Conservation (phyloP, 2,888 invertebrate species). For the Phyto melanocephala region DNA sequence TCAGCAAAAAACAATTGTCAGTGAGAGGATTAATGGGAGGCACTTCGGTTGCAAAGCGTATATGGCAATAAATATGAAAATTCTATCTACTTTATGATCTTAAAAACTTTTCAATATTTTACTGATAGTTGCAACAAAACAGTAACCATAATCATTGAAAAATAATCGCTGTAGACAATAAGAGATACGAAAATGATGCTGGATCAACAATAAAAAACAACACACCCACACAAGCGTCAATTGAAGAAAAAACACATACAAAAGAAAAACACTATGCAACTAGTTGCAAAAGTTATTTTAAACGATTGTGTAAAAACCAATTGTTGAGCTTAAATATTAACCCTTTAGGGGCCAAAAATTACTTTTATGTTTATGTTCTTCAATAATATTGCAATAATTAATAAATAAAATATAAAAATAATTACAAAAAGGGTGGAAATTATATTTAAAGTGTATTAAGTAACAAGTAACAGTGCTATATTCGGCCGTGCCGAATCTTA, state of each 20-base stretch:
- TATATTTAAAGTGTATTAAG: too few relatives aligned
- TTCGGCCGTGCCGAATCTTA: too few relatives aligned
- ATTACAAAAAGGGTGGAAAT: too few relatives aligned
- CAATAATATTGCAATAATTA: too few relatives aligned
- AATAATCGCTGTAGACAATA: slow-evolving; percentile 60
- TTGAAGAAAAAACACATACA: not conserved
- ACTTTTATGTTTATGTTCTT: too few relatives aligned
- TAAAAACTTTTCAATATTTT: slow-evolving; percentile 33
- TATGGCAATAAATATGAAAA: slow-evolving; percentile 42
- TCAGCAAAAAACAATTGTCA: too few relatives aligned
- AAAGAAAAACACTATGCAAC: not conserved
- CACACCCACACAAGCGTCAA: slow-evolving; percentile 52
- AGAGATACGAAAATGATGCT: slow-evolving; percentile 32
- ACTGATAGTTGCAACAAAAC: slow-evolving; percentile 44
- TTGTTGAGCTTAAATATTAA: not conserved
- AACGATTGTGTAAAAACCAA: not conserved
- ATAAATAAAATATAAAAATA: too few relatives aligned
- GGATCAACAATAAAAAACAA: slow-evolving; percentile 29
- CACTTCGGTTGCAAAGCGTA: slow-evolving; percentile 9
- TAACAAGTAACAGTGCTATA: too few relatives aligned
- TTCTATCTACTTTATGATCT: slow-evolving; percentile 48
- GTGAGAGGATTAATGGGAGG: too few relatives aligned
- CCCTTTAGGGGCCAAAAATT: not conserved
- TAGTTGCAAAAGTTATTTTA: slow-evolving; percentile 14
- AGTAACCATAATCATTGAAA: slow-evolving; percentile 51